phyloP scores from a whole-genome alignment of 2,888 invertebrate species.

The Orthonevra nobilis region DNA sequence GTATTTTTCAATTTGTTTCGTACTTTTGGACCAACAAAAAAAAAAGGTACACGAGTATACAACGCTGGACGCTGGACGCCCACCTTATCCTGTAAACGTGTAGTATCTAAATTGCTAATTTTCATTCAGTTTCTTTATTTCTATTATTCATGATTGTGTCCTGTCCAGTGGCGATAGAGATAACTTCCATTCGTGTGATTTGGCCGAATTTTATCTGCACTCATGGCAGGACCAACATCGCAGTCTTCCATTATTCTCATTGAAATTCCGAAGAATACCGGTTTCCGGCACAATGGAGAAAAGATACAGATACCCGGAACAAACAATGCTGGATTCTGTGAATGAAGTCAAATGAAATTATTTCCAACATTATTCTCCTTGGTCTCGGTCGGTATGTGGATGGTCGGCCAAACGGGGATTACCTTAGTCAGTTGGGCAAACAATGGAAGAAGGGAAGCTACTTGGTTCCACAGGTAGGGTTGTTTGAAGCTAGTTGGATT shows the following conservation, averaged over 20 bases:
- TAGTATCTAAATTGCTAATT: conserved; percentile 47
- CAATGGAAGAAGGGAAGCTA: background rate
- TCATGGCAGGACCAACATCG: conserved; percentile 26
- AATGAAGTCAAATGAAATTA: conserved; percentile 50
- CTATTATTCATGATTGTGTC: conserved; percentile 66
- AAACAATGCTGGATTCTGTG: conserved; percentile 37
- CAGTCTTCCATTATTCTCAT: conserved; percentile 46
- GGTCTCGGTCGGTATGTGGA: background rate
- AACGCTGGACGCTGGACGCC: background rate
- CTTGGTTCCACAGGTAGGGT: conserved; percentile 1
- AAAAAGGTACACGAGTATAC: conserved; percentile 7
- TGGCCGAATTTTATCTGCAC: conserved; percentile 57
- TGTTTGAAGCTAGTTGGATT: too few relatives aligned
- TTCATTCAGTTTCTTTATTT: conserved; percentile 55
- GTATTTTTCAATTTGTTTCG: conserved; percentile 54
- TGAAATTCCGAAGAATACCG: conserved; percentile 40
- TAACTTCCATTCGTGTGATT: conserved; percentile 62
- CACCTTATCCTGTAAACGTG: background rate
- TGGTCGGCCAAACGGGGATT: background rate
- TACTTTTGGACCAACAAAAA: conserved; percentile 44
- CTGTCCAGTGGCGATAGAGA: conserved; percentile 60
- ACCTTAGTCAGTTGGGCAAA: background rate
- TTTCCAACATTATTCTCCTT: conserved; percentile 36
- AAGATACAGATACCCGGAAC: conserved; percentile 11
- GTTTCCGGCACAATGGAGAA: conserved; percentile 19